Conservation (phyloP, 2,888 invertebrate genomes). For the Monopis laevigella region DNA sequence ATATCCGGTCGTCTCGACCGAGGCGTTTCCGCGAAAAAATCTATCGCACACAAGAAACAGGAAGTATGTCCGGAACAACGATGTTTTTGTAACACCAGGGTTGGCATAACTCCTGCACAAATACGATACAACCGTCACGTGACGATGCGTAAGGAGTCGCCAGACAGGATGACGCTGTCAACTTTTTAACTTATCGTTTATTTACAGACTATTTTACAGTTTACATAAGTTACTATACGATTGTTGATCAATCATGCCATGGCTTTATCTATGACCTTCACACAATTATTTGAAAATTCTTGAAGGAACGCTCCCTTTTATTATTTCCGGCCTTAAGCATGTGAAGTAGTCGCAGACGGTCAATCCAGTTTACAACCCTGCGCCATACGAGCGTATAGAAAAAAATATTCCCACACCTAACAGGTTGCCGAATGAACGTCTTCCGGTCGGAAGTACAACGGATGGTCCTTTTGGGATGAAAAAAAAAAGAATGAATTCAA, state of each 20-base stretch:
- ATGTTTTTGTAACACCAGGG: conserved; percentile 44
- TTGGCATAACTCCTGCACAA: conserved; percentile 17
- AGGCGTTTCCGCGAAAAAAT: conserved; percentile 51
- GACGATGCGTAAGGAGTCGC: conserved; percentile 1
- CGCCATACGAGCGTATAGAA: conserved; percentile 16
- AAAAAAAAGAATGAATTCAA: conserved; percentile 41
- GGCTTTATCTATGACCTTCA: too few relatives aligned
- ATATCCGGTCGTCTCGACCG: conserved; percentile 46
- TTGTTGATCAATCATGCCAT: too few relatives aligned
- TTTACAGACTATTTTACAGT: too few relatives aligned
- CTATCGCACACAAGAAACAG: conserved; percentile 58
- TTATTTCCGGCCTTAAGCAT: too few relatives aligned
- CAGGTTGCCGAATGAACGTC: conserved; percentile 56
- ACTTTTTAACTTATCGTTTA: not conserved
- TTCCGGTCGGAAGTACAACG: conserved; percentile 63
- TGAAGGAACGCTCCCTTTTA: too few relatives aligned
- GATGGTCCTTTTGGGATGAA: conserved; percentile 43
- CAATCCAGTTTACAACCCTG: conserved; percentile 5
- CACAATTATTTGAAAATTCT: too few relatives aligned
- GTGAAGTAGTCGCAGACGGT: too few relatives aligned
- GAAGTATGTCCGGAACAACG: conserved; percentile 62
- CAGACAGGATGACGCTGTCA: conserved; percentile 10
- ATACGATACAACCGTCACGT: not conserved
- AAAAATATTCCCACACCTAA: conserved; percentile 57
- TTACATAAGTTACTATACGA: too few relatives aligned